These are phyloP conservation scores for Nicator chloris DNA, from an alignment of 2,113 vertebrate genomes.

Conservation along the genomic window DNA sequence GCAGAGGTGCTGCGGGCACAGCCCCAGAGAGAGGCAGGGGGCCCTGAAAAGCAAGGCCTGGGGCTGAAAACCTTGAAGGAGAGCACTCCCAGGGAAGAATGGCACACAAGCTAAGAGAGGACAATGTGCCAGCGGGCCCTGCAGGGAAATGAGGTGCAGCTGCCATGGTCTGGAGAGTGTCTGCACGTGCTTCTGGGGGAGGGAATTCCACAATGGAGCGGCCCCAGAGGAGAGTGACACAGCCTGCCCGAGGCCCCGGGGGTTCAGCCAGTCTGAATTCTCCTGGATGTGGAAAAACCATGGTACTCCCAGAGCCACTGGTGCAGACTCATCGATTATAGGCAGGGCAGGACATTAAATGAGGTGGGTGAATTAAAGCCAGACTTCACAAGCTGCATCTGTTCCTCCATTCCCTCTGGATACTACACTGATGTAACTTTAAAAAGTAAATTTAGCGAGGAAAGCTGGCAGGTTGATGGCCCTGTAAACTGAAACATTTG, in stretches of 20 bases:
- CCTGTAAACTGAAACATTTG: background rate
- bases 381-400: conserved; percentile 33
- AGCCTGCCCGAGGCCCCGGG: background rate
- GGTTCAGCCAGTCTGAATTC: background rate
- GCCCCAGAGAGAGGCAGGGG: background rate
- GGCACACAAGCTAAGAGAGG: background rate
- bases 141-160: background rate
- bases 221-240: background rate
- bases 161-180: background rate
- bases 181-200: background rate
- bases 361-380: conserved; percentile 42
- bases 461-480: conserved; percentile 6
- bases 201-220: background rate
- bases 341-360: conserved; percentile 40
- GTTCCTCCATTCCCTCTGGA: conserved; percentile 20
- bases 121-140: rapidly evolving
- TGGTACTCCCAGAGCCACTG: background rate
- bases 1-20: background rate
- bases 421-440: background rate
- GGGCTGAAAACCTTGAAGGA: background rate
- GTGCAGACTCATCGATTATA: conserved; percentile 7
- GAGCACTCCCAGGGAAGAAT: background rate
- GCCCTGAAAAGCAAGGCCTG: background rate
- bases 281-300: background rate
- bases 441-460: background rate